phyloP scores from a whole-genome alignment of 2,113 vertebrate species.

The Ophiodon elongatus region DNA sequence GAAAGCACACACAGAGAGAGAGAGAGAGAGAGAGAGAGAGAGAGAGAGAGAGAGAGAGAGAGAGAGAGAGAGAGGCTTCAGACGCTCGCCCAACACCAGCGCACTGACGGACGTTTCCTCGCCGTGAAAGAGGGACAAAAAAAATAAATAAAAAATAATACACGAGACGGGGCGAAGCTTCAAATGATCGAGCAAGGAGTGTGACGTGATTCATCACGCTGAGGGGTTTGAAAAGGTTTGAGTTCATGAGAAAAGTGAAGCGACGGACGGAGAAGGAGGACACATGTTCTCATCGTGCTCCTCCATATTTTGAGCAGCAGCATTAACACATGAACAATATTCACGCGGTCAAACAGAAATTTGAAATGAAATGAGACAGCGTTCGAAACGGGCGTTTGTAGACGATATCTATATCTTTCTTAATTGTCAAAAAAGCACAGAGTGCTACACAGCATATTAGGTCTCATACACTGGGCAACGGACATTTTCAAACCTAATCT shows the following conservation, averaged over 20 bases:
- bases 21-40: background rate
- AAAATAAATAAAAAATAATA: too few species aligned
- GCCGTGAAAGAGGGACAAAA: background rate
- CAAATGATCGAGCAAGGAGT: background rate
- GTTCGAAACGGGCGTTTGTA: too few species aligned
- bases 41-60: background rate
- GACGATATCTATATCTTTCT: too few species aligned
- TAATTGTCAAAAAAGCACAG: background rate
- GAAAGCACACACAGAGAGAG: background rate
- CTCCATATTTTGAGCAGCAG: background rate
- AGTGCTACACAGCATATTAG: background rate
- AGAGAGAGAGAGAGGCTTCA: background rate
- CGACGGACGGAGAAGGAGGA: background rate
- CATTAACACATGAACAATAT: background rate
- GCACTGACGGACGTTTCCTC: background rate
- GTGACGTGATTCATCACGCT: background rate
- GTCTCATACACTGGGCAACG: background rate
- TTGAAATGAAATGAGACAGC: too few species aligned
- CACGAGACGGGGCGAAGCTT: background rate
- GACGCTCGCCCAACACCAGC: background rate
- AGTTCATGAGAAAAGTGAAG: background rate
- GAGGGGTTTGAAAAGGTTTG: background rate
- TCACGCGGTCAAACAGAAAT: too few species aligned
- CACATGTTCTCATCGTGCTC: background rate
- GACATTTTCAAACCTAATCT: background rate